Evolutionary conservation across 2,797 vertebrate species (phyloP), one percentile per base, ranked within the genome.

Genomic region (Sarcoramphus papa): DNA sequence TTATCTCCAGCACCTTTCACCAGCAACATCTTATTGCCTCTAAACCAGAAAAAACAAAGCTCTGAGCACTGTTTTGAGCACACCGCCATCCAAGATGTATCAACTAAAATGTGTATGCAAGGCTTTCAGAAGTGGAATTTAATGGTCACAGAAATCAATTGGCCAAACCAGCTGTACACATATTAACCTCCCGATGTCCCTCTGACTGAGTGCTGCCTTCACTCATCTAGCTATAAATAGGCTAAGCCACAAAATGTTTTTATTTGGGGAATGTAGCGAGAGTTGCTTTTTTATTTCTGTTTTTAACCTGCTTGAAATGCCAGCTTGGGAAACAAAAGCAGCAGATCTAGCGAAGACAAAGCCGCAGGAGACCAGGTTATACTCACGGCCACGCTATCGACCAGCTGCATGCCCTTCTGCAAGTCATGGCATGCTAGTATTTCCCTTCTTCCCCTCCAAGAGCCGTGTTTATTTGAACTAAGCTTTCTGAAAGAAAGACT

Each of bases 121-220:
- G 70, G 81, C 86, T 96, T 96, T 93, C 62, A 75, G 72, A 96
- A 97, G 91, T 74, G 60, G 86, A 96, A 96, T 96, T 91, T 96
- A 97, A 97, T 86, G 88, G 92, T 69, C 96, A 68, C 89, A 91
- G 97, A 94, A 97, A 96, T 97, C 96, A 95, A 94, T 85, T 95
- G 96, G 95, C 93, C 94, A 93, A 96, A 85, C 81, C 94, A 93
- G 96, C 81, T 91, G 65, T 67, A 95, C 45, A 30, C 73, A 72
- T 83, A 96, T 97, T 95, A 97, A 92, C 96, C 90, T 90, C 93
- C 85, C 28, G 13, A 88, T 54, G 60, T 84, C 93, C 69, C 84
- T 88, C 93, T 91, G 92, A 89, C 81, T 37, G 70, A 95, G 62
- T 1, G 67, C 85, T 47, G n/a, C 76, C 70, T 96, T 92, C 82